Conservation (phyloP, 2,888 invertebrate genomes). For the Ophioninae sp. region DNA sequence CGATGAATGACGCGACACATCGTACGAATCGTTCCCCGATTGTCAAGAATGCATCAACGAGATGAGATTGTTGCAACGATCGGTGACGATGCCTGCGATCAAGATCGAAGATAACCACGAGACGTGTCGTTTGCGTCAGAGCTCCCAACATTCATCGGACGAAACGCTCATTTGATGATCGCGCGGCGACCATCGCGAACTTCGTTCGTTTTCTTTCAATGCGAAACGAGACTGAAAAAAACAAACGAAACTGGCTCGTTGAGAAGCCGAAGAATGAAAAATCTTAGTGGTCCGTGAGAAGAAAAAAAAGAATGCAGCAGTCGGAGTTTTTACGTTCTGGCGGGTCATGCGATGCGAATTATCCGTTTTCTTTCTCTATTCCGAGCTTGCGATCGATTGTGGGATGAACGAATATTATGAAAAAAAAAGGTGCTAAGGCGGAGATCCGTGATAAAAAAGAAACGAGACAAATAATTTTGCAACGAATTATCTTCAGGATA, state of each 20-base stretch:
- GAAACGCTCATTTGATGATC: conserved; percentile 73
- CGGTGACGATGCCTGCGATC: conserved; percentile 71
- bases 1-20: conserved; percentile 67
- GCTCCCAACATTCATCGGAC: conserved; percentile 70
- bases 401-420: not conserved
- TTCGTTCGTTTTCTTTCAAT: not conserved
- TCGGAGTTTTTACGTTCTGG: not conserved
- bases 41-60: conserved; percentile 34
- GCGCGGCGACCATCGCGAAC: conserved; percentile 15
- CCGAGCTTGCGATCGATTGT: not conserved
- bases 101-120: conserved; percentile 59
- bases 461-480: not conserved
- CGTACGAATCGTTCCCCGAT: conserved; percentile 57
- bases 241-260: not conserved
- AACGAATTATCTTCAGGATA: not conserved
- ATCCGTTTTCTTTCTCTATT: not conserved
- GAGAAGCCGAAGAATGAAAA: not conserved
- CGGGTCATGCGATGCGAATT: not conserved
- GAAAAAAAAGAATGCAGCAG: not conserved
- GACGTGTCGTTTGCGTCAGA: conserved; percentile 49
- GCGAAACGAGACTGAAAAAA: not conserved
- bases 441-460: not conserved
- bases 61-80: conserved; percentile 66
- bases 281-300: not conserved
- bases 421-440: too few species aligned